Evolutionary conservation across 2,113 vertebrate genomes (phyloP).

Genomic region (Phycodurus eques): DNA sequence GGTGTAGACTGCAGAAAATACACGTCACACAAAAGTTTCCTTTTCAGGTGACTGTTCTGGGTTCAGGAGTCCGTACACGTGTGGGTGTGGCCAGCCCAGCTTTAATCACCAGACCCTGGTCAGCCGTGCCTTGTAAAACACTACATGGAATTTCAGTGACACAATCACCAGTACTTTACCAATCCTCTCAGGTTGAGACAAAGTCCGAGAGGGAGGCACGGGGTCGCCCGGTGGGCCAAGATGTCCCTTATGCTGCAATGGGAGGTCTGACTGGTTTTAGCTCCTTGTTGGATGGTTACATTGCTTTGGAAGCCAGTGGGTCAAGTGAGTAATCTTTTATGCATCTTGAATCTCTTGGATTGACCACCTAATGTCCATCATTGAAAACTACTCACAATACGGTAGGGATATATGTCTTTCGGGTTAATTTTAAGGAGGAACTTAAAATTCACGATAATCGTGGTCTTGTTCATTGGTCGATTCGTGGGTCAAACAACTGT

Average conservation of each 20-base stretch:
- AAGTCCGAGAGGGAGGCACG: slow-evolving; percentile 78
- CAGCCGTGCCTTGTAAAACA: background rate
- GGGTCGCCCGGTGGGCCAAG: slow-evolving; percentile 78
- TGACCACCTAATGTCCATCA: too few species aligned
- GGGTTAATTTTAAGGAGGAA: background rate
- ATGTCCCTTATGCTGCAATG: slow-evolving; percentile 85
- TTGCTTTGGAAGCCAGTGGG: slow-evolving; percentile 76
- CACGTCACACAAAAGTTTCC: background rate
- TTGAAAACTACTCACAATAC: too few species aligned
- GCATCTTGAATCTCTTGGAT: background rate
- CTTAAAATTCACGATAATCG: background rate
- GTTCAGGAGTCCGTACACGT: slow-evolving; percentile 83
- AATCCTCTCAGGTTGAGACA: slow-evolving; percentile 76
- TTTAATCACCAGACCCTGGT: slow-evolving; percentile 80
- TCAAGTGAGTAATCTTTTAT: slow-evolving; percentile 62
- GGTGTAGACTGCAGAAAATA: background rate
- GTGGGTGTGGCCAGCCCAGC: slow-evolving; percentile 82
- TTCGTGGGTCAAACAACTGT: too few species aligned
- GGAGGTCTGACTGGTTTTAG: slow-evolving; percentile 89
- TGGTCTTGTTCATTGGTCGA: too few species aligned
- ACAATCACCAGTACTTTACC: background rate
- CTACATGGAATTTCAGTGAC: background rate
- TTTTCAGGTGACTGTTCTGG: slow-evolving; percentile 81
- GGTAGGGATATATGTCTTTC: too few species aligned
- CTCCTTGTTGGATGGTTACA: slow-evolving; percentile 84